A percentile compares a stretch with the other conserved stretches of the same genome.
phyloP scores from a whole-genome alignment of 2,113 vertebrate species.

The Panthera tigris region DNA sequence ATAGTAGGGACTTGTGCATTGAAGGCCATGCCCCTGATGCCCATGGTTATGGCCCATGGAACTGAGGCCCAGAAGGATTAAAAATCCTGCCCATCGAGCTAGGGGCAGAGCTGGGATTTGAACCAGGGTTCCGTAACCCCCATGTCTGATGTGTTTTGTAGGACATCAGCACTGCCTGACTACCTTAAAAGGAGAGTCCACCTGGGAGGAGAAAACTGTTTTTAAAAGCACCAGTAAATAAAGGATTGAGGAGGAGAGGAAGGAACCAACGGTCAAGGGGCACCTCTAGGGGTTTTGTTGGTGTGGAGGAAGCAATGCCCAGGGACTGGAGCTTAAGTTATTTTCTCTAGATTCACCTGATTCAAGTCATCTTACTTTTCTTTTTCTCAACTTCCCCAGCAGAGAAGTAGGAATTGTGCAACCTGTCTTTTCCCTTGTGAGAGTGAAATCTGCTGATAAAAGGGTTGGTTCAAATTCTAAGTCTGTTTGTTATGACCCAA shows the following conservation, averaged over 20 bases:
- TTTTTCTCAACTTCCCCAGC: constrained; percentile 19
- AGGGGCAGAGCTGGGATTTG: background rate
- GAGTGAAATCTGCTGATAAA: constrained; percentile 63
- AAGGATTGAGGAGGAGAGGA: background rate
- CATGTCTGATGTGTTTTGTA: background rate
- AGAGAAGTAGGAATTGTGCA: constrained; percentile 40
- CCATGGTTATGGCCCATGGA: background rate
- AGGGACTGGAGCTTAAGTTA: background rate
- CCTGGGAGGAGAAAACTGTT: background rate
- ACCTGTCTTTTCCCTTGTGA: constrained; percentile 2
- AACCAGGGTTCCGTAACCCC: background rate
- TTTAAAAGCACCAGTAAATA: background rate
- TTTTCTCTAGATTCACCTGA: constrained; percentile 1
- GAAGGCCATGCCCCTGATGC: background rate
- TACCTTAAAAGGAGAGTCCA: background rate
- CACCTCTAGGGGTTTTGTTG: background rate
- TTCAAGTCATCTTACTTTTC: background rate
- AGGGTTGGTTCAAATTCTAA: constrained; percentile 45
- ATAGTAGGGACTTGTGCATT: background rate
- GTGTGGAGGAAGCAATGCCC: background rate
- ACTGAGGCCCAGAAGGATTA: background rate
- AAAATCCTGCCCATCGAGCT: background rate
- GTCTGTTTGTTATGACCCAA: constrained; percentile 47
- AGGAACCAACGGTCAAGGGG: background rate
- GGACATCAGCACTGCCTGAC: background rate